Evolutionary conservation across 1,140 invertebrate species (phyloP), one percentile per base, ranked within the genome.

Genomic region (Drosophila repleta): DNA sequence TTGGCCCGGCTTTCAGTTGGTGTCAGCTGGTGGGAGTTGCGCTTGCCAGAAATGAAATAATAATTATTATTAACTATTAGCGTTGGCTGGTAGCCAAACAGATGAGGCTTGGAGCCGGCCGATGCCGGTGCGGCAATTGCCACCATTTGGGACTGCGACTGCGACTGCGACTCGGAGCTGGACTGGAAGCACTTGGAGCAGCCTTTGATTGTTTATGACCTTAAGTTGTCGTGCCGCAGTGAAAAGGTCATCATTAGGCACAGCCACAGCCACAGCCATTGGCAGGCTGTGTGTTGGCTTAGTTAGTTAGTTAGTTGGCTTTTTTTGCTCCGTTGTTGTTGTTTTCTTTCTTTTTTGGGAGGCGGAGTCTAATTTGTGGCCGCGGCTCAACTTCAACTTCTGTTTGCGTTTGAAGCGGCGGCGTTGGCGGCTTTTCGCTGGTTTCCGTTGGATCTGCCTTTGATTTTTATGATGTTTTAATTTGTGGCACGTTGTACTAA

Each of bases 61-160:
- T 88, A 88, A 88, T 88, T 88, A 88, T 88, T 88, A 88, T 88
- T 88, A 88, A 89, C 83, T 88, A 89, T 88, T 88, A 88, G 79
- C 73, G 76, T 69, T 88, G 64, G 76, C 78, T 77, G 81, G 73
- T 84, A 76, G 76, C 71, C 63, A 66, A 64, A 55, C 56, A 41
- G 55, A 72, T 48, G 60, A 48, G 37, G 49, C 26, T 35, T 45
- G 43, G n/a, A 61, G 20, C 21, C 20, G 17, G 20, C 21, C 20
- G 17, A 51, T 49, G 48, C 61, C 32, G 48, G 62, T 55, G 58
- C 65, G 61, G 71, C 82, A 87, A 69, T 78, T 87, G 82, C 82
- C 82, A 85, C 78, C 82, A 82, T 72, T 71, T 69, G 65, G 15
- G 41, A 41, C 13, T 43, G 15, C 15, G 15, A 35, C 32, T 69